Evolutionary conservation across 2,797 vertebrate genomes (phyloP), one percentile per base, ranked within the genome.

Genomic region (Tympanoctomys barrerae): DNA sequence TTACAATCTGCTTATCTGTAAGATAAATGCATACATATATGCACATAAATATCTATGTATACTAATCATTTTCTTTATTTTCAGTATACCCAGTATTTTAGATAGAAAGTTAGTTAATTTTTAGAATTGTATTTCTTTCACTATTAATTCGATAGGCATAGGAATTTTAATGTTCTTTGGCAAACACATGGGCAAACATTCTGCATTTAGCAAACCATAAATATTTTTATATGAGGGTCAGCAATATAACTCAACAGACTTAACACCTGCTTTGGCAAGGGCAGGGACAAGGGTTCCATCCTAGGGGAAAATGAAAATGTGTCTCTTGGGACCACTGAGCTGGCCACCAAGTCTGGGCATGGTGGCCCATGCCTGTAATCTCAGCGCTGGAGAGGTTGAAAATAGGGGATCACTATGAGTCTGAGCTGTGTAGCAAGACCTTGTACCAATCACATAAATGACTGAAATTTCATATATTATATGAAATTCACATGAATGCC

Each of bases 101-200:
- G 52, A 52, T 26, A 52, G 5, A 9, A 91, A 73, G 6, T 39
- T 12, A 11, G 19, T 7, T 39, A 28, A 66, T 9, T 85, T 79
- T 88, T 71, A 39, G 39, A 92, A 77, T 52, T 94, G 49, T 64
- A 59, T 79, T 90, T 91, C 36, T 42, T 87, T 33, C 84, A 16
- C 28, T 83, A n/a, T 2, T 0, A 11, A 0, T 0, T 39, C 39
- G 22, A 26, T 97, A 70, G 54, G 24, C n/a, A 42, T 16, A 49
- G 52, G 73, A 96, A 81, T 59, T 24, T 49, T 21, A 83, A 5
- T 70, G 16, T 19, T 90, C 68, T 66, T 71, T 64, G 31, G 1
- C 11, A 92, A 91, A 78, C 39, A 10, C 71, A 14, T 57, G 3
- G 3, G 33, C 79, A 78, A 49, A 0, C 42, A 36, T 18, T 66